Evolutionary conservation across 2,888 invertebrate species (phyloP).

Genomic region (Desoria tigrina): DNA sequence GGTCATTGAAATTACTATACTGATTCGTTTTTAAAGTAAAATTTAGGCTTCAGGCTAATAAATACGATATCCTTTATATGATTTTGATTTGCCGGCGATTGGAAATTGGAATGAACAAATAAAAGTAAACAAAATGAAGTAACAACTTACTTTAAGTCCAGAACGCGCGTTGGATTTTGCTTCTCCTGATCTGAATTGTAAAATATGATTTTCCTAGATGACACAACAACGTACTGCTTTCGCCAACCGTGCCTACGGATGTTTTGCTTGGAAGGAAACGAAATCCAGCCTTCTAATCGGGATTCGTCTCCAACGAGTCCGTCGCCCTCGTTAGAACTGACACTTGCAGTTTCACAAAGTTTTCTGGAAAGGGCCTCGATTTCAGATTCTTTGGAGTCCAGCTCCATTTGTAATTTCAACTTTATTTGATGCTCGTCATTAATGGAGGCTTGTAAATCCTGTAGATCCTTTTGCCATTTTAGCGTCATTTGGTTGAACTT

Average conservation of each 20-base stretch:
- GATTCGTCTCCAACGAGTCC: constrained; percentile 58
- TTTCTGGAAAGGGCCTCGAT: constrained; percentile 73
- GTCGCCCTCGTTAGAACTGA: constrained; percentile 52
- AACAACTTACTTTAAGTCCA: constrained; percentile 88
- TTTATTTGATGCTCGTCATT: constrained; percentile 76
- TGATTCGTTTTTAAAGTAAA: too few species aligned
- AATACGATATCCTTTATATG: too few species aligned
- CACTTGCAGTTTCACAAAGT: constrained; percentile 50
- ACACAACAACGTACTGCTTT: constrained; percentile 94
- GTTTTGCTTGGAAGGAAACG: constrained; percentile 92
- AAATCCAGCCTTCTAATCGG: constrained; percentile 93
- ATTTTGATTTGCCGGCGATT: too few species aligned
- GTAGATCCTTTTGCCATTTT: constrained; percentile 80
- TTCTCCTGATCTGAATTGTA: constrained; percentile 93
- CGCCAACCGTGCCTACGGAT: constrained; percentile 95
- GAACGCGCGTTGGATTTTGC: constrained; percentile 88
- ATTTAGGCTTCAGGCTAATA: too few species aligned
- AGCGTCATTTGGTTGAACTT: constrained; percentile 85
- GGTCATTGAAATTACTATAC: too few species aligned
- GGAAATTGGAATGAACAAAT: too few species aligned
- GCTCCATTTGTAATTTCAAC: constrained; percentile 87
- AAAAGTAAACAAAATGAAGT: too few species aligned
- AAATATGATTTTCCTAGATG: constrained; percentile 94
- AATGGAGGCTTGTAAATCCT: constrained; percentile 81
- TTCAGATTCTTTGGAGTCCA: constrained; percentile 94